A percentile compares a stretch with the other conserved stretches of the same genome.
Conservation (phyloP, 2,888 invertebrate species). For the Saturnia japonica region DNA sequence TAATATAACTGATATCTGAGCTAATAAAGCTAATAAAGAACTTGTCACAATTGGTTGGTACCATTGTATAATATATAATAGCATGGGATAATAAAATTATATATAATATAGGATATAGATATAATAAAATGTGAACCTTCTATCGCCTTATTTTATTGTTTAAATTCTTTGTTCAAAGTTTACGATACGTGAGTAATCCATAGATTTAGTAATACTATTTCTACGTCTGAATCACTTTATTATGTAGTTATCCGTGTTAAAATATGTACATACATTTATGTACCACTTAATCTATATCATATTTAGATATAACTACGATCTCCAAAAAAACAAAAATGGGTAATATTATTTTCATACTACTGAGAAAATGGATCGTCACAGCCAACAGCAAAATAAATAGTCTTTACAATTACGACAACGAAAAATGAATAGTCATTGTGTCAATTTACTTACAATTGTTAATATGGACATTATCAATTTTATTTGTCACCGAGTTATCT, state of each 20-base stretch:
- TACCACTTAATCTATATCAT: neutral
- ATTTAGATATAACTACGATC: neutral
- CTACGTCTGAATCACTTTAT: no score
- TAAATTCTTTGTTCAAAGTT: no score
- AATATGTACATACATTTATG: neutral
- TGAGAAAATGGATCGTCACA: conserved; percentile 8
- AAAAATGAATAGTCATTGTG: conserved; percentile 30
- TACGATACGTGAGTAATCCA: no score
- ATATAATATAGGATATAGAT: no score
- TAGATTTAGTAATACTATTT: no score
- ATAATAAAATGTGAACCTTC: neutral
- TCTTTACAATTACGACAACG: conserved; percentile 21
- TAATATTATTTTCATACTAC: neutral
- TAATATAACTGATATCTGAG: no score
- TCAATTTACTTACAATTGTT: conserved; percentile 37
- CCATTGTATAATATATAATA: neutral
- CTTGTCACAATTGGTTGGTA: neutral
- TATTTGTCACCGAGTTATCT: conserved; percentile 19
- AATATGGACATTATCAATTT: conserved; percentile 29
- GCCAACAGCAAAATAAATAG: conserved; percentile 26
- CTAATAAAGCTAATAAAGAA: neutral
- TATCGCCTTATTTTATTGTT: neutral
- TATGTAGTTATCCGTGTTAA: neutral
- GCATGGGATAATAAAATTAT: no score
- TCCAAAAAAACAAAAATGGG: neutral